These are phyloP conservation scores for Oenanthe oenanthe DNA, from an alignment of 2,113 vertebrate genomes.

Conservation along the genomic window DNA sequence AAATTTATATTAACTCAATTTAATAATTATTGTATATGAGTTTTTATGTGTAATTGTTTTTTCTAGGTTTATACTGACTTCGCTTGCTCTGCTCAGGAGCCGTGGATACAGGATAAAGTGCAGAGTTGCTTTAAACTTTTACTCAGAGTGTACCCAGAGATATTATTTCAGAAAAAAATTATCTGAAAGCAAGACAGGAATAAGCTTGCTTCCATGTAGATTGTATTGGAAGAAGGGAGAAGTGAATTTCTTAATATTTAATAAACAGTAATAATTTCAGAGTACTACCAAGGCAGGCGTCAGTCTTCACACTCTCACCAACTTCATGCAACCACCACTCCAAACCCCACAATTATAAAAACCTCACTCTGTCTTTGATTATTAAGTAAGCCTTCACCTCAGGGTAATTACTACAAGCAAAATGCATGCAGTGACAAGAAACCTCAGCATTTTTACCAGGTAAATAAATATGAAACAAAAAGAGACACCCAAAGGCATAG, in stretches of 20 bases:
- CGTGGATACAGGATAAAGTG: background rate
- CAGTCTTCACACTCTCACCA: background rate
- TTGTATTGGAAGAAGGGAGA: background rate
- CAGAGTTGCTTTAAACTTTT: background rate
- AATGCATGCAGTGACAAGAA: background rate
- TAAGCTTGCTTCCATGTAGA: background rate
- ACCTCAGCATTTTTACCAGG: background rate
- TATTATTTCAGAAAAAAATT: background rate
- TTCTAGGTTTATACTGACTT: background rate
- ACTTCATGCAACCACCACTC: background rate
- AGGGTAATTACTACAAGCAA: background rate
- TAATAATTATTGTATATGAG: background rate
- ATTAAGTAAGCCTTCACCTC: constrained; percentile 5
- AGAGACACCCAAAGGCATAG: background rate
- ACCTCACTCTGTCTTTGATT: background rate
- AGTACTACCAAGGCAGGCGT: background rate
- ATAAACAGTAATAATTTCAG: background rate
- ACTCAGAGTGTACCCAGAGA: background rate
- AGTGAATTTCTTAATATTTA: background rate
- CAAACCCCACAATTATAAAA: constrained; percentile 3
- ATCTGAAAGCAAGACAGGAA: background rate
- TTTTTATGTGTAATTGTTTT: background rate
- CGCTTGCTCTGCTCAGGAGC: background rate
- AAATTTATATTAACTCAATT: background rate
- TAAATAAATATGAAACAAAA: background rate